These are phyloP conservation scores for Cynodonichthys magdalenae DNA, from an alignment of 2,797 vertebrate species.

Conservation along the genomic window DNA sequence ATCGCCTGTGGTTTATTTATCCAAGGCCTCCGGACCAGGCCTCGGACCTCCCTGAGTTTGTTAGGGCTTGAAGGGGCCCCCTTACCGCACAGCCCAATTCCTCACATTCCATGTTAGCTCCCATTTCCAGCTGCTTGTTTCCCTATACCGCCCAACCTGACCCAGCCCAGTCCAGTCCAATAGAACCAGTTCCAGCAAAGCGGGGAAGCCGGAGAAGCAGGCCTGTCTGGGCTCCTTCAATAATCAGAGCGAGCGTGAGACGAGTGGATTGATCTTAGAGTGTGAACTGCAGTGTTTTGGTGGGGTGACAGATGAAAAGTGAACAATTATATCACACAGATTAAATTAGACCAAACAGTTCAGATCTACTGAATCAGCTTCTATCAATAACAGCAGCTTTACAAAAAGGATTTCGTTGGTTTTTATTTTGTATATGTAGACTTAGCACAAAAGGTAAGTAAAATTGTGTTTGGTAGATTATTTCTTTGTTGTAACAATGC, in stretches of 20 bases:
- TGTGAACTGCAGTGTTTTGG: neutral
- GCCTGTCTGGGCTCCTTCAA: slow-evolving; percentile 12
- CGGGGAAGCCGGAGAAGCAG: slow-evolving; percentile 19
- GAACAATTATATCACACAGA: too few species aligned
- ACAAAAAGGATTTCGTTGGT: too few species aligned
- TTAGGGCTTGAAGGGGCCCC: slow-evolving; percentile 85
- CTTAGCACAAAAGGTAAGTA: too few species aligned
- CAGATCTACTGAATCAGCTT: too few species aligned
- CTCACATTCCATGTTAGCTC: slow-evolving; percentile 86
- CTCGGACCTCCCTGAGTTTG: slow-evolving; percentile 89
- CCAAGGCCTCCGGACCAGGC: slow-evolving; percentile 86
- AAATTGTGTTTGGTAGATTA: too few species aligned
- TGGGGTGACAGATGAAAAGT: neutral
- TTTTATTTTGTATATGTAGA: too few species aligned
- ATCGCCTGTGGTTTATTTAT: slow-evolving; percentile 87
- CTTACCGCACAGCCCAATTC: slow-evolving; percentile 85
- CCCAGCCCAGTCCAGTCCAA: slow-evolving; percentile 62
- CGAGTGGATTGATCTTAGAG: slow-evolving; percentile 3
- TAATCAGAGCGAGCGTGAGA: slow-evolving; percentile 16
- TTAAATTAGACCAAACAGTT: too few species aligned
- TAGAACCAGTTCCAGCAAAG: slow-evolving; percentile 37
- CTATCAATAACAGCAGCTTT: too few species aligned
- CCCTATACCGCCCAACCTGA: slow-evolving; percentile 66
- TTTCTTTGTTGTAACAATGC: too few species aligned
- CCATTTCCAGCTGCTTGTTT: slow-evolving; percentile 83